phyloP scores from a whole-genome alignment of 1,140 invertebrate genomes.

The Brachionus rotundiformis region DNA sequence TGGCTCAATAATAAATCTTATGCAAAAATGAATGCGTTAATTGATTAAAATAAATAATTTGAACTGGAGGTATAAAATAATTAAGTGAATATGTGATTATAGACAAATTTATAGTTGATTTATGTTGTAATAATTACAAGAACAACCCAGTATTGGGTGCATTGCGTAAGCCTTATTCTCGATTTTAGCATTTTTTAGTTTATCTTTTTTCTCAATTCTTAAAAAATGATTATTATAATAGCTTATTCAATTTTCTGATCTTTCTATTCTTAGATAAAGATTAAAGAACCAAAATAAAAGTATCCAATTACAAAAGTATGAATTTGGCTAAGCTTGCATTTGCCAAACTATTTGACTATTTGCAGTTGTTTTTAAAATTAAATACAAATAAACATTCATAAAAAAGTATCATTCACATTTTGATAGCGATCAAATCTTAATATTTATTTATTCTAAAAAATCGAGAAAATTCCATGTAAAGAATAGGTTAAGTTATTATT shows the following conservation, averaged over 20 bases:
- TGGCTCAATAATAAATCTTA: slow-evolving; percentile 23
- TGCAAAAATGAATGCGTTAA: background rate
- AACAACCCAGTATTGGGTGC: background rate
- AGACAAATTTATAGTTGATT: background rate
- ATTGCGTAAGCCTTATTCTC: background rate
- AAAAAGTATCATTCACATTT: background rate
- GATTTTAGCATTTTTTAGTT: background rate
- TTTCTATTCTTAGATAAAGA: background rate
- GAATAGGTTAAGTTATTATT: background rate
- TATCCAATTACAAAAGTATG: background rate
- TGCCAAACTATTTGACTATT: background rate
- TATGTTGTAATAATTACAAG: background rate
- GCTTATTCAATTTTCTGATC: background rate
- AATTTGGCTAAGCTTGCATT: background rate
- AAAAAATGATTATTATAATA: slow-evolving; percentile 18
- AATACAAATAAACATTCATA: background rate
- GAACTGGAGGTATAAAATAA: background rate
- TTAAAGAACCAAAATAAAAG: background rate
- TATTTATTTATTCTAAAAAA: background rate
- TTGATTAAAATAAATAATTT: slow-evolving; percentile 6
- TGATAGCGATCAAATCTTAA: background rate
- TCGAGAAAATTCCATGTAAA: background rate
- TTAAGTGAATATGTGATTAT: background rate
- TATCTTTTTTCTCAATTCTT: background rate
- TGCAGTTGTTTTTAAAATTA: background rate